Conservation (phyloP, 2,797 vertebrate genomes). For the Amblyopsis hoosieri region DNA sequence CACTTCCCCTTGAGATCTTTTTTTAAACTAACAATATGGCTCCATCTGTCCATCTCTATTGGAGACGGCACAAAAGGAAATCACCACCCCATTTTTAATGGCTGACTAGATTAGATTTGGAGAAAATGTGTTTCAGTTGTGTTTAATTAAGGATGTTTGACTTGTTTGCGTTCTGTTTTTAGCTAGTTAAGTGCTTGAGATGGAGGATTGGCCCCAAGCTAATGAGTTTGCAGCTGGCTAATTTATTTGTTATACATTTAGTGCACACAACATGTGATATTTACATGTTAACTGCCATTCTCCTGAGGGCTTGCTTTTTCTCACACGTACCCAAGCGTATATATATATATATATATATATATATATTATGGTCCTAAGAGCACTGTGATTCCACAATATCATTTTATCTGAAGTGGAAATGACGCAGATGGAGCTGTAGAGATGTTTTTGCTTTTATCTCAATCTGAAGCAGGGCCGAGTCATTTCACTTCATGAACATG, state of each 20-base stretch:
- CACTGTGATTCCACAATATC: slow-evolving; percentile 21
- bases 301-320: slow-evolving; percentile 6
- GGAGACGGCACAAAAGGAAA: slow-evolving; percentile 32
- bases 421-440: slow-evolving; percentile 43
- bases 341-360: slow-evolving; percentile 4
- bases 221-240: slow-evolving; percentile 35
- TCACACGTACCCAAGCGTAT: slow-evolving; percentile 21
- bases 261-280: slow-evolving; percentile 28
- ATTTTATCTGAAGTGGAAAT: slow-evolving; percentile 36
- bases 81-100: slow-evolving; percentile 23
- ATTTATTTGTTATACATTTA: slow-evolving; percentile 40
- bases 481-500: slow-evolving; percentile 33
- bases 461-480: slow-evolving; percentile 42
- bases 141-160: slow-evolving; percentile 43
- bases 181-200: slow-evolving; percentile 20
- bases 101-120: slow-evolving; percentile 25
- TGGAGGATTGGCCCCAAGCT: slow-evolving; percentile 31
- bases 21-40: slow-evolving; percentile 53
- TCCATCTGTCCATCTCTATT: slow-evolving; percentile 54
- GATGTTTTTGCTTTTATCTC: slow-evolving; percentile 26
- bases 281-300: slow-evolving; percentile 33
- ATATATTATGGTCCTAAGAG: too few relatives aligned
- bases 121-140: slow-evolving; percentile 32
- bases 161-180: slow-evolving; percentile 35
- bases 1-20: slow-evolving; percentile 56